Conservation (phyloP, 2,797 vertebrate species). For the Tamandua tetradactyla region DNA sequence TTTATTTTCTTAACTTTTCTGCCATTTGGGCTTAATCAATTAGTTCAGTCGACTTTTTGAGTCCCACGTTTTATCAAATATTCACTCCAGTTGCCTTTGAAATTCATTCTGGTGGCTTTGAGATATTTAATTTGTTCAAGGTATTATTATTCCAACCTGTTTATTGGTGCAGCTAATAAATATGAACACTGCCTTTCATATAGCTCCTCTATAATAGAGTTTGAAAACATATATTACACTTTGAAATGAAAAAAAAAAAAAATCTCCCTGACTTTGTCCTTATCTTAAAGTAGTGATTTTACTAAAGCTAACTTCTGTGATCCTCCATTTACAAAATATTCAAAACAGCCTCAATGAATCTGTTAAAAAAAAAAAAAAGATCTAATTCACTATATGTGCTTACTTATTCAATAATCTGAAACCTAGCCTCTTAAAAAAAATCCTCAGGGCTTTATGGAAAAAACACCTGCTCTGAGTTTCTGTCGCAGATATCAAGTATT, state of each 20-base stretch:
- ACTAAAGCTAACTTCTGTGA: neutral
- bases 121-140: neutral
- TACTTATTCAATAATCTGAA: neutral
- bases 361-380: neutral
- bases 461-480: slow-evolving; percentile 28
- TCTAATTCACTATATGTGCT: neutral
- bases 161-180: neutral
- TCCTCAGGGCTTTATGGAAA: neutral
- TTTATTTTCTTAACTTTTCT: neutral
- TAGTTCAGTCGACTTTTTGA: neutral
- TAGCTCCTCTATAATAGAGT: neutral
- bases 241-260: neutral
- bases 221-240: neutral
- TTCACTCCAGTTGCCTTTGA: neutral
- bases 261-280: neutral
- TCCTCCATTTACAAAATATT: neutral
- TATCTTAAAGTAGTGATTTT: neutral
- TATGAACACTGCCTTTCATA: neutral
- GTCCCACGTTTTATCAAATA: neutral
- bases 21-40: neutral
- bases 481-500: neutral
- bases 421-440: neutral
- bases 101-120: neutral
- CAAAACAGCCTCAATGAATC: neutral
- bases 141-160: neutral